Conservation (phyloP, 2,888 invertebrate genomes). For the Hybos culiciformis region DNA sequence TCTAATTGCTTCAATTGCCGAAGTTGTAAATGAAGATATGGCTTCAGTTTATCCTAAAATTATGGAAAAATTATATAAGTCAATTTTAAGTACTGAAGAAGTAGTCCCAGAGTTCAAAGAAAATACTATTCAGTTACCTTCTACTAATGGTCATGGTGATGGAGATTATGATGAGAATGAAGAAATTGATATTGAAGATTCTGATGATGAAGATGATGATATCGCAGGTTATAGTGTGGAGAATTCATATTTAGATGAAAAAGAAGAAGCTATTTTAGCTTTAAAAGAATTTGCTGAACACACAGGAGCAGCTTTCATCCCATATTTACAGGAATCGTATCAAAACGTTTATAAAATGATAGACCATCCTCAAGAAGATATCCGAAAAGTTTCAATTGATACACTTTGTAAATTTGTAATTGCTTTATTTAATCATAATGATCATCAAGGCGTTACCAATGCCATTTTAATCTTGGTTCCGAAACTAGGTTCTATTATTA, state of each 20-base stretch:
- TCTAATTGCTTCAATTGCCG: slow-evolving; percentile 54
- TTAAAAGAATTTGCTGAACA: slow-evolving; percentile 56
- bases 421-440: slow-evolving; percentile 43
- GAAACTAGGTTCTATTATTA: slow-evolving; percentile 51
- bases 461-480: slow-evolving; percentile 49
- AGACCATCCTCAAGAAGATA: slow-evolving; percentile 55
- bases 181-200: slow-evolving; percentile 30
- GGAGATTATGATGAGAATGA: slow-evolving; percentile 14
- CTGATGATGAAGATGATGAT: slow-evolving; percentile 29
- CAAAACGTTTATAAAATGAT: slow-evolving; percentile 53
- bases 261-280: slow-evolving; percentile 62
- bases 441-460: slow-evolving; percentile 43
- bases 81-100: slow-evolving; percentile 56
- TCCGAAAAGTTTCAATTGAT: slow-evolving; percentile 51
- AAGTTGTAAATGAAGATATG: slow-evolving; percentile 56
- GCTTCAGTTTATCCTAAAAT: slow-evolving; percentile 48
- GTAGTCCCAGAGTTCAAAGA: slow-evolving; percentile 42
- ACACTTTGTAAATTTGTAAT: slow-evolving; percentile 52
- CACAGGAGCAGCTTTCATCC: slow-evolving; percentile 50
- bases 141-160: too few relatives aligned
- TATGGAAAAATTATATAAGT: slow-evolving; percentile 48
- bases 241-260: slow-evolving; percentile 63
- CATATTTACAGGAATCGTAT: slow-evolving; percentile 53
- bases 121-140: slow-evolving; percentile 20
- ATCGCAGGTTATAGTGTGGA: slow-evolving; percentile 52